A percentile compares a stretch with the other conserved stretches of the same genome.
Conservation (phyloP, 1,140 invertebrate species). For the Ruditapes philippinarum region DNA sequence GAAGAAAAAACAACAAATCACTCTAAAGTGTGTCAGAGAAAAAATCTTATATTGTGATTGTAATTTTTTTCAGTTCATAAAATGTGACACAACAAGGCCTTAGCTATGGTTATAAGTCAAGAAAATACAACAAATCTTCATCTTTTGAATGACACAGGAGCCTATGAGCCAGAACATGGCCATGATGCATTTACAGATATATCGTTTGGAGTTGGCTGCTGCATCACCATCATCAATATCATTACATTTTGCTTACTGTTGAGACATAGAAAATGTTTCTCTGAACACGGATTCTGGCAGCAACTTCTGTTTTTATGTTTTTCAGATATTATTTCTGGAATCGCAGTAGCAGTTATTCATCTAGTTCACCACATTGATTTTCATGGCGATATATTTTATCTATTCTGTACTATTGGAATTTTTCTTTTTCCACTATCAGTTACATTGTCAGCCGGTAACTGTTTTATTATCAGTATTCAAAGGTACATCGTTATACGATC, state of each 20-base stretch:
- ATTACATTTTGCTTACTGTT: neutral
- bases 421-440: neutral
- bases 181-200: neutral
- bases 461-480: neutral
- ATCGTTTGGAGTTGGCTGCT: neutral
- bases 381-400: neutral
- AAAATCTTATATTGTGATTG: too few species aligned
- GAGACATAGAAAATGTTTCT: neutral
- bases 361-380: neutral
- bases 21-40: too few species aligned
- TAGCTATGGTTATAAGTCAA: too few species aligned
- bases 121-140: too few species aligned
- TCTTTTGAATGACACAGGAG: too few species aligned
- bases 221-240: neutral
- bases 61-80: too few species aligned
- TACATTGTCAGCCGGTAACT: neutral
- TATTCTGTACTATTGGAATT: neutral
- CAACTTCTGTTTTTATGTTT: neutral
- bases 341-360: neutral
- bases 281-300: neutral
- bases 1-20: too few species aligned
- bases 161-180: too few species aligned
- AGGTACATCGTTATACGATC: neutral
- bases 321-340: neutral
- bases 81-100: too few species aligned